phyloP scores from a whole-genome alignment of 2,888 invertebrate species.

The Rhagonycha fulva region DNA sequence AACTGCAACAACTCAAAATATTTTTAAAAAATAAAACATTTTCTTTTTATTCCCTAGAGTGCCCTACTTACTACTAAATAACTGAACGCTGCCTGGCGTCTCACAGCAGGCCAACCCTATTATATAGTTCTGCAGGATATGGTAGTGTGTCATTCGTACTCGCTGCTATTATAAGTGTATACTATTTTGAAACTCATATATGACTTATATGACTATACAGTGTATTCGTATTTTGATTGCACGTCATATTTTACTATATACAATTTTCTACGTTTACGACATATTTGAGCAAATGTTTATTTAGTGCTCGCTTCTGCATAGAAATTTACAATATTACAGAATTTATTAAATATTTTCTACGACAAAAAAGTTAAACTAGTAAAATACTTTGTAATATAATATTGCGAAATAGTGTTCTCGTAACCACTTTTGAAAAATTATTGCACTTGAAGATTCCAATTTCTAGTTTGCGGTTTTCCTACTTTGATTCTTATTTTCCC shows the following conservation, averaged over 20 bases:
- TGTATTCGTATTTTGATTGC: background rate
- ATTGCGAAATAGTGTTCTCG: background rate
- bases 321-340: background rate
- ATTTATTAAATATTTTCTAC: background rate
- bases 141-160: slow-evolving; percentile 40
- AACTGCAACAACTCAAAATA: background rate
- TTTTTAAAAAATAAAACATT: slow-evolving; percentile 10
- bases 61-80: slow-evolving; percentile 17
- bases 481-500: slow-evolving; percentile 38
- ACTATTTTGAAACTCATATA: background rate
- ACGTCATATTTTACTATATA: background rate
- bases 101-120: slow-evolving; percentile 34
- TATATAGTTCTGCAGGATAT: slow-evolving; percentile 39
- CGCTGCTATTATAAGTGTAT: slow-evolving; percentile 5
- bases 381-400: background rate
- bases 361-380: background rate
- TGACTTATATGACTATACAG: background rate
- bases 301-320: background rate
- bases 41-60: slow-evolving; percentile 11
- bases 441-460: background rate
- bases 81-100: slow-evolving; percentile 25
- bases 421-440: background rate
- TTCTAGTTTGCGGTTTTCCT: background rate
- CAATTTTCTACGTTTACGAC: background rate
- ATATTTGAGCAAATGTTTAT: background rate